These are phyloP conservation scores for Pomatostomus ruficeps DNA, from an alignment of 2,113 vertebrate species.

Conservation along the genomic window DNA sequence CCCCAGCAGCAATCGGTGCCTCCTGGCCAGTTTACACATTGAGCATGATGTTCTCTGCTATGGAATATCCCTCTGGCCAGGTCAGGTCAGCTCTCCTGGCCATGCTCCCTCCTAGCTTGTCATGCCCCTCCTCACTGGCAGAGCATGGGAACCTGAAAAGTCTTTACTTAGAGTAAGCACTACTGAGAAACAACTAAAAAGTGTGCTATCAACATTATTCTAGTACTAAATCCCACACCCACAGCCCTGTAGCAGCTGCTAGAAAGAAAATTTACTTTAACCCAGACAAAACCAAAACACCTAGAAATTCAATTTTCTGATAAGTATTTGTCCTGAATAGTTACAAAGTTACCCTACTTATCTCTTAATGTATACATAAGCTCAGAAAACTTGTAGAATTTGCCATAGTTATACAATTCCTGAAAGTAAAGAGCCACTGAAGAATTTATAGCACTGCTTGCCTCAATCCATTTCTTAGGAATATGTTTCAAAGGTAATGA, in stretches of 20 bases:
- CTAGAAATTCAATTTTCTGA: background rate
- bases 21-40: background rate
- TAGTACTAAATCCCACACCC: background rate
- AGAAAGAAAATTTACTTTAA: background rate
- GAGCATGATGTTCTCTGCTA: background rate
- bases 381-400: background rate
- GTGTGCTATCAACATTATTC: background rate
- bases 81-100: background rate
- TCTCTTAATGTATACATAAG: background rate
- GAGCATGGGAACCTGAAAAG: background rate
- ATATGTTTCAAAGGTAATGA: background rate
- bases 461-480: background rate
- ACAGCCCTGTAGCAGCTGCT: background rate
- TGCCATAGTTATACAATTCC: background rate
- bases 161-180: background rate
- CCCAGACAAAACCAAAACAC: background rate
- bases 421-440: background rate
- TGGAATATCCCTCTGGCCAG: background rate
- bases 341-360: background rate
- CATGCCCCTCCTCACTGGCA: background rate
- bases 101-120: accelerated
- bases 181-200: accelerated
- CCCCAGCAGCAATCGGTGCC: background rate
- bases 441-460: background rate
- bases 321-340: background rate